Base-by-base conservation (phyloP, 1,140 invertebrate genomes). In the Musca domestica region DNA sequence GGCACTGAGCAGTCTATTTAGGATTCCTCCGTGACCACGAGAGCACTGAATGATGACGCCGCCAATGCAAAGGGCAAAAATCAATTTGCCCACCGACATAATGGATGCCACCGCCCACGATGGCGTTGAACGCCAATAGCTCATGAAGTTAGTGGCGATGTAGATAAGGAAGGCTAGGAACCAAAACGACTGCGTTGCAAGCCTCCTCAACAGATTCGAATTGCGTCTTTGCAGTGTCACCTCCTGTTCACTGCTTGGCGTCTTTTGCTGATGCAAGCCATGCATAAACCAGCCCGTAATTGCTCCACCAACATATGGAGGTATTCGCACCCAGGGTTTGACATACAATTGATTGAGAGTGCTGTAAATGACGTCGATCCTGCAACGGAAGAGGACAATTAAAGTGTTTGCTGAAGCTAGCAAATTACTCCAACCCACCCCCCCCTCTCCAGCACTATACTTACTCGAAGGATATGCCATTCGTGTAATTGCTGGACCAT, bases 21-120 rank as follows among this genome's bases (percentile, higher is more conserved):
- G 67, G 19, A 65, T 64, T 48, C 71, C 71, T 64, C 72, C 71
- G 41, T 63, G 67, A 54, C 69, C 67, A 19, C 34, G 66, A 25
- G 64, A 67, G 41, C 69, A 71, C 52, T 68, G 64, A 66, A 73
- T 66, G 67, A 72, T 72, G 61, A 71, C 27, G 19, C 64, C 65
- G 54, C 69, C 75, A 67, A 75, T 72, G 71, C 68, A 74, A 72
- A 76, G 72, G 70, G 74, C 75, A 72, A 78, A 74, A 70, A 74
- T 67, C 66, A 76, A 67, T 67, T 74, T 73, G 49, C 74, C 74
- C 67, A 72, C 25, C 20, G 72, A 73, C 74, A 75, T 71, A 58
- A 71, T 69, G 64, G 58, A 49, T 34, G 72, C 58, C 27, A 70
- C 70, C 64, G 68, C 25, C 69, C 70, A 71, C 17, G 72, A 22